These are phyloP conservation scores for Eilema griseolum DNA, from an alignment of 2,888 invertebrate genomes.

Conservation along the genomic window DNA sequence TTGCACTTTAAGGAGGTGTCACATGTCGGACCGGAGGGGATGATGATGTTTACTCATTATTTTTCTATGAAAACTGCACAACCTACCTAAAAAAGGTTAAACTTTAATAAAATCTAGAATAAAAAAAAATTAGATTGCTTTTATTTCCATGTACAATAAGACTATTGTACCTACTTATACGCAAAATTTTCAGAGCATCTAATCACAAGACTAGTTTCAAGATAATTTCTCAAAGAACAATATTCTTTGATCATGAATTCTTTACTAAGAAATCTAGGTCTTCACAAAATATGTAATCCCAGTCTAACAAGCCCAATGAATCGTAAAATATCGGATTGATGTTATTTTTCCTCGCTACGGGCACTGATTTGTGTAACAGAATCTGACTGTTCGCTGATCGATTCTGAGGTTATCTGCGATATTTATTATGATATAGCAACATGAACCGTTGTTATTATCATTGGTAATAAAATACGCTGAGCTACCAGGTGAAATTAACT, in stretches of 20 bases:
- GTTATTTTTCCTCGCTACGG: constrained; percentile 44
- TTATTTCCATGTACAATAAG: too few species aligned
- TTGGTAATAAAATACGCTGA: background rate
- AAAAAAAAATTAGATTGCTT: too few species aligned
- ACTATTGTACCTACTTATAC: too few species aligned
- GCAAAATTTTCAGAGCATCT: background rate
- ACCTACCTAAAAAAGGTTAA: too few species aligned
- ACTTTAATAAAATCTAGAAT: too few species aligned
- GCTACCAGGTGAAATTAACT: too few species aligned
- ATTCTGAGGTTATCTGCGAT: constrained; percentile 26
- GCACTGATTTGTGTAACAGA: constrained; percentile 51
- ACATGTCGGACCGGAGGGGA: too few species aligned
- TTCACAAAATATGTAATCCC: constrained; percentile 35
- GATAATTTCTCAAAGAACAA: background rate
- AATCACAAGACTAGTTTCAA: background rate
- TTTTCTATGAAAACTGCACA: too few species aligned
- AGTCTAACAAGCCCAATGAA: constrained; percentile 45
- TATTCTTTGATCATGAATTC: background rate
- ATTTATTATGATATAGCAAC: constrained; percentile 19
- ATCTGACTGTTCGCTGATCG: constrained; percentile 46
- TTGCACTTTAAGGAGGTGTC: too few species aligned
- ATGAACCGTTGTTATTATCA: constrained; percentile 10
- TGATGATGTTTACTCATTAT: too few species aligned
- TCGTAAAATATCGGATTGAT: constrained; percentile 52
- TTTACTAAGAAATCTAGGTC: constrained; percentile 14